Percentiles rank a stretch among this genome's conserved stretches.
phyloP scores from a whole-genome alignment of 2,888 invertebrate genomes.

The Crioceris asparagi region DNA sequence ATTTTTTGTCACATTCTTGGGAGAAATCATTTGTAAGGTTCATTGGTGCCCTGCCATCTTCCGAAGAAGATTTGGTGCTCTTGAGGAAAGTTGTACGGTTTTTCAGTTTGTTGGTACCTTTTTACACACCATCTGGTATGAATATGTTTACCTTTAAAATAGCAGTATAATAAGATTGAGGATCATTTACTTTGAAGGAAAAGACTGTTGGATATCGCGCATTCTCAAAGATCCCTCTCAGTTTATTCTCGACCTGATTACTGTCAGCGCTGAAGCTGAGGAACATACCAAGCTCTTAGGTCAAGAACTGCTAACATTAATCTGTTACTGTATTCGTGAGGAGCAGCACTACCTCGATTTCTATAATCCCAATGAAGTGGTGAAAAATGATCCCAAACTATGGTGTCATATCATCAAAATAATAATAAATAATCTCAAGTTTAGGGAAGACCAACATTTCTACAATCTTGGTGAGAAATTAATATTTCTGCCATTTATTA shows the following conservation, averaged over 20 bases:
- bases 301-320: slow-evolving; percentile 32
- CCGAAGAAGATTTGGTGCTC: slow-evolving; percentile 50
- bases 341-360: slow-evolving; percentile 30
- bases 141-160: background rate
- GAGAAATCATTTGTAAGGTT: slow-evolving; percentile 49
- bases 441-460: slow-evolving; percentile 43
- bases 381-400: slow-evolving; percentile 8
- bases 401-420: slow-evolving; percentile 41
- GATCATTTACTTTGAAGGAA: slow-evolving; percentile 21
- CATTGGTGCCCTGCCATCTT: slow-evolving; percentile 52
- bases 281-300: slow-evolving; percentile 28
- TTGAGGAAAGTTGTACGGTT: slow-evolving; percentile 41
- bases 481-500: no score
- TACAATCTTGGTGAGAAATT: slow-evolving; percentile 42
- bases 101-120: slow-evolving; percentile 25
- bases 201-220: slow-evolving; percentile 29
- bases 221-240: slow-evolving; percentile 29
- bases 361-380: slow-evolving; percentile 15
- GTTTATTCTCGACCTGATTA: slow-evolving; percentile 28
- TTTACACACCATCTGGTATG: slow-evolving; percentile 27
- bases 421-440: slow-evolving; percentile 41
- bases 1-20: slow-evolving; percentile 47
- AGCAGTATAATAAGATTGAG: no score
- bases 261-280: slow-evolving; percentile 21
- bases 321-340: slow-evolving; percentile 31